Conservation (phyloP, 2,888 invertebrate species). For the Drosophila formosana region DNA sequence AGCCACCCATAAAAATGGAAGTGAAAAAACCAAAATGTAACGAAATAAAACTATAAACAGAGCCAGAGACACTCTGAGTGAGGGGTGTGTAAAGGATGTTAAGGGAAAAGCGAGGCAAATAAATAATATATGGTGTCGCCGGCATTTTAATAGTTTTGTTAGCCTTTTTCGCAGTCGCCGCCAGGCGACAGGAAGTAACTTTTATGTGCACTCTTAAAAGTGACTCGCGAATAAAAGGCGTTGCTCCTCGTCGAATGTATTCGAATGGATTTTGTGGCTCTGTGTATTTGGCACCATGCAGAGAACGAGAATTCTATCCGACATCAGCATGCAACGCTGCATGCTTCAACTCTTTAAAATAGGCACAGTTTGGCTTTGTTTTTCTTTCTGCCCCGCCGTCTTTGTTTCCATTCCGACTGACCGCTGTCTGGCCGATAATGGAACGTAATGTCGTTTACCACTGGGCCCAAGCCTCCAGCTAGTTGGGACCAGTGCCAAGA, state of each 20-base stretch:
- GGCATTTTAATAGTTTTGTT: constrained; percentile 81
- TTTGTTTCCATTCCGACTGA: constrained; percentile 15
- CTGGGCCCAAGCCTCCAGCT: constrained; percentile 12
- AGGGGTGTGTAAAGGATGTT: background rate
- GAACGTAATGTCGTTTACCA: constrained; percentile 47
- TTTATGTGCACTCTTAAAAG: constrained; percentile 70
- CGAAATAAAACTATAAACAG: constrained; percentile 55
- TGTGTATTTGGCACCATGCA: constrained; percentile 69
- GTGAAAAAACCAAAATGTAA: constrained; percentile 37
- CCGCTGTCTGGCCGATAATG: constrained; percentile 45
- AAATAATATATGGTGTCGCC: constrained; percentile 77
- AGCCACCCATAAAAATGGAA: constrained; percentile 15
- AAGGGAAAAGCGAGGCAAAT: constrained; percentile 39
- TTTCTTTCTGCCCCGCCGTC: background rate
- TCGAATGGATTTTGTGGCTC: constrained; percentile 72
- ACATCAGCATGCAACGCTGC: background rate
- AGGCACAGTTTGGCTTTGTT: constrained; percentile 6
- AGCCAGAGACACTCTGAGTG: constrained; percentile 18
- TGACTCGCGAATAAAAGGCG: constrained; percentile 47
- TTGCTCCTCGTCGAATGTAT: constrained; percentile 30
- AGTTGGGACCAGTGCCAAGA: constrained; percentile 17
- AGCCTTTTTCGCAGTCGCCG: constrained; percentile 51
- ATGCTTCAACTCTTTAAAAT: constrained; percentile 22
- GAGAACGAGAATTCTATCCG: constrained; percentile 14
- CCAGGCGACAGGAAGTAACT: constrained; percentile 70